Evolutionary conservation across 2,888 invertebrate species (phyloP).

Genomic region (Nymphalis polychloros): DNA sequence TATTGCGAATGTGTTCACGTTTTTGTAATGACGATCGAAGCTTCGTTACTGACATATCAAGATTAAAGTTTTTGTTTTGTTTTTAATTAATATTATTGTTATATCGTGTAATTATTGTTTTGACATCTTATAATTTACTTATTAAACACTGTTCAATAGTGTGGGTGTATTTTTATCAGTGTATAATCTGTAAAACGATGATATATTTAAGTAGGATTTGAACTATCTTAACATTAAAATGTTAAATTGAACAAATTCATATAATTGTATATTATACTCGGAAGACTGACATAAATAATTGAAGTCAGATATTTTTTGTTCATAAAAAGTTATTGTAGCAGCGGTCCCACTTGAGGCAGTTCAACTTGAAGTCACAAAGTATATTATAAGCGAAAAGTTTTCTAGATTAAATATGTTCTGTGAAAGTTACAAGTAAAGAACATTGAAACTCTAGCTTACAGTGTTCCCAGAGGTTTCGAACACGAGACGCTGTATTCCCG

Average conservation of each 20-base stretch:
- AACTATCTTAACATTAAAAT: too few species aligned
- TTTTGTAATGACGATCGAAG: slow-evolving; percentile 1
- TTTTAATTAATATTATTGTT: too few species aligned
- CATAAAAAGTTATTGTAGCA: slow-evolving; percentile 11
- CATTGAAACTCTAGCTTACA: slow-evolving; percentile 17
- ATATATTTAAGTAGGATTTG: too few species aligned
- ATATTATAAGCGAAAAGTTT: slow-evolving; percentile 20
- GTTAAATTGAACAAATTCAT: too few species aligned
- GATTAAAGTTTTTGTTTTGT: background rate
- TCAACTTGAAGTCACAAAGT: slow-evolving; percentile 4
- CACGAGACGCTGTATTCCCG: slow-evolving; percentile 4
- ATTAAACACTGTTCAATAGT: background rate
- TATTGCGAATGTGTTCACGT: slow-evolving; percentile 2
- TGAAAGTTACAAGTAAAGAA: slow-evolving; percentile 24
- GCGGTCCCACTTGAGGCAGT: slow-evolving; percentile 20
- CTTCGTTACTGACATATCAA: background rate
- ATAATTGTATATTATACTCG: too few species aligned
- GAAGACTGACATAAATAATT: background rate
- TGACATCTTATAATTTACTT: background rate
- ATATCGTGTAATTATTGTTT: background rate
- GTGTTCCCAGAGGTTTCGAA: slow-evolving; percentile 11
- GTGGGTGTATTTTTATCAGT: too few species aligned
- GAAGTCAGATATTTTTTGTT: slow-evolving; percentile 3
- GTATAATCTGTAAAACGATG: too few species aligned
- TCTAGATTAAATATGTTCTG: slow-evolving; percentile 18